Conservation (phyloP, 2,113 vertebrate species). For the Myotis lucifugus region DNA sequence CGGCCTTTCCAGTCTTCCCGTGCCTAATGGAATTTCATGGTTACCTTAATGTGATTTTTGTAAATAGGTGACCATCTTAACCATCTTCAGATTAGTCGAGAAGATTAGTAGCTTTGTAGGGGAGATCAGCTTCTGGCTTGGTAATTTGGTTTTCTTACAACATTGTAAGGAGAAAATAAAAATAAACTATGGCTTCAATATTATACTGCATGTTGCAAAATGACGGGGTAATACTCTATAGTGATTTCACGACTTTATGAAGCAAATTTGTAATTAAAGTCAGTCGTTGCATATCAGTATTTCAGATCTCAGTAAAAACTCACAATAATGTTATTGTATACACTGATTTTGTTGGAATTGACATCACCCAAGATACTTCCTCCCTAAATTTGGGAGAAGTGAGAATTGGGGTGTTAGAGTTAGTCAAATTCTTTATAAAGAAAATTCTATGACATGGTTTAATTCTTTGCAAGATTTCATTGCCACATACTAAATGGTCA, state of each 20-base stretch:
- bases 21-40: not conserved
- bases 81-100: not conserved
- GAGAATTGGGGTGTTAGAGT: not conserved
- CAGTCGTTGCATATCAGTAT: not conserved
- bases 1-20: not conserved
- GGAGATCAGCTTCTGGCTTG: slow-evolving; percentile 33
- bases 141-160: slow-evolving; percentile 53
- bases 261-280: slow-evolving; percentile 46
- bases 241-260: slow-evolving; percentile 40
- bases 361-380: not conserved
- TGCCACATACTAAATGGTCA: not conserved
- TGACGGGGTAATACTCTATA: slow-evolving; percentile 16
- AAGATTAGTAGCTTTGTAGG: slow-evolving; percentile 41
- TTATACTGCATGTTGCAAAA: slow-evolving; percentile 48
- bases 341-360: not conserved
- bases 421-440: not conserved
- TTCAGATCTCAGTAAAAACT: slow-evolving; percentile 46
- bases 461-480: slow-evolving; percentile 22
- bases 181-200: slow-evolving; percentile 53
- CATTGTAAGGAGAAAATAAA: slow-evolving; percentile 46
- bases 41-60: slow-evolving; percentile 22
- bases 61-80: not conserved
- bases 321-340: not conserved
- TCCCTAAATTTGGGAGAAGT: not conserved
- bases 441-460: not conserved